A percentile compares a stretch with the other conserved stretches of the same genome.
Evolutionary conservation across 2,888 invertebrate species (phyloP).

Genomic region (Oscheius sp.): DNA sequence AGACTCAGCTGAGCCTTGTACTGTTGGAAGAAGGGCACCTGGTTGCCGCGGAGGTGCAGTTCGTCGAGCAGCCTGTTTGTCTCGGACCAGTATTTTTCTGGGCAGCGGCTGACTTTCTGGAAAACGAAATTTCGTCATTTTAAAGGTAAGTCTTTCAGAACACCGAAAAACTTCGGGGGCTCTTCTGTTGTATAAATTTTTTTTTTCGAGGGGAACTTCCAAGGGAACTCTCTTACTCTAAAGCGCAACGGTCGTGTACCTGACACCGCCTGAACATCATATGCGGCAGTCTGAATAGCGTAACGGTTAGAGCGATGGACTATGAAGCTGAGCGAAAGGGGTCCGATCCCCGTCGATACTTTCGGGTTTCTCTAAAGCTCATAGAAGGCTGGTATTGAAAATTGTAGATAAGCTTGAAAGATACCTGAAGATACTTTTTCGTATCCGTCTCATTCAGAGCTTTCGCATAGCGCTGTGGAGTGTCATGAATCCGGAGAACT

Average conservation of each 20-base stretch:
- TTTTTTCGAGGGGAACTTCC: no score
- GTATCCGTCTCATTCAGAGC: background rate
- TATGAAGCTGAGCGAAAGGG: no score
- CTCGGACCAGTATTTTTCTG: conserved; percentile 3
- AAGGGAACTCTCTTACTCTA: no score
- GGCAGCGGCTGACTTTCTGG: conserved; percentile 18
- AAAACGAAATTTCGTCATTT: background rate
- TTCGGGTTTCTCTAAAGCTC: background rate
- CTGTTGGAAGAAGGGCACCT: background rate
- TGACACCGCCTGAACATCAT: no score
- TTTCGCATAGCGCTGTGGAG: conserved; percentile 16
- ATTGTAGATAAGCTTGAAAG: background rate
- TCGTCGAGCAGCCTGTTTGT: background rate
- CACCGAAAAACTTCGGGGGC: no score
- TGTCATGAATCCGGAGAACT: conserved; percentile 9
- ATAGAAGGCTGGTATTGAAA: no score
- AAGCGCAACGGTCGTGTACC: no score
- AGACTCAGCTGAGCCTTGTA: background rate
- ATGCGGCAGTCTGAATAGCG: no score
- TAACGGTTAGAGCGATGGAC: no score
- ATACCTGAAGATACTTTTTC: conserved; percentile 16
- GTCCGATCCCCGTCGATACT: background rate
- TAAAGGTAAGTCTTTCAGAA: no score
- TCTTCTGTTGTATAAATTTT: no score
- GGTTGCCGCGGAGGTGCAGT: background rate